Conservation (phyloP, 2,888 invertebrate species). For the Eupithecia tripunctaria region DNA sequence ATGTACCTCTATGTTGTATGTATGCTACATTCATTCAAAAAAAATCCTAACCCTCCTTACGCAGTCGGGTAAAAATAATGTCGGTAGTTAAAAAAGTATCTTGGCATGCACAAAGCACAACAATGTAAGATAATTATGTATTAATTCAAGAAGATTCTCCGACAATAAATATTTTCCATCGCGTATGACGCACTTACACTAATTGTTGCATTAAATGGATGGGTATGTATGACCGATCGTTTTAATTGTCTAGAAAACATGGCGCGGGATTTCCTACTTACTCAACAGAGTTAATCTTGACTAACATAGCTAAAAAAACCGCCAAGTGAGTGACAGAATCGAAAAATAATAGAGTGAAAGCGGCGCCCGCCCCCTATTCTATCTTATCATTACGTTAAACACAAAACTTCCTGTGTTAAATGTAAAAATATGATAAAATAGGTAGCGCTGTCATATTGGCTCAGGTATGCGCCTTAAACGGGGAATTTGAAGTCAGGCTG, state of each 20-base stretch:
- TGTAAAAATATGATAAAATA: too few relatives aligned
- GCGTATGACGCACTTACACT: neutral
- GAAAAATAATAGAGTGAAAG: neutral
- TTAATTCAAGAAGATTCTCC: neutral
- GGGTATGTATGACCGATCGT: neutral
- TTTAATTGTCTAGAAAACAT: conserved; percentile 1
- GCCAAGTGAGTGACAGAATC: neutral
- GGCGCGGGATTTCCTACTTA: neutral
- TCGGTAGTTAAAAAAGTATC: neutral
- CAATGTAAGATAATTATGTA: neutral
- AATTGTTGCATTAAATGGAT: neutral
- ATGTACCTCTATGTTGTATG: too few relatives aligned
- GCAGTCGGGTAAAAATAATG: too few relatives aligned
- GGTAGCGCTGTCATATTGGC: too few relatives aligned
- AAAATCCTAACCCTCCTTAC: too few relatives aligned
- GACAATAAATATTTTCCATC: conserved; percentile 4
- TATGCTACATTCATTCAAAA: too few relatives aligned
- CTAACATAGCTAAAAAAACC: neutral
- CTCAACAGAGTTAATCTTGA: neutral
- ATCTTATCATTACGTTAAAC: too few relatives aligned
- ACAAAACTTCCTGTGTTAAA: too few relatives aligned
- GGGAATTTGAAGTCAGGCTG: too few relatives aligned
- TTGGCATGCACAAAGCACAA: neutral
- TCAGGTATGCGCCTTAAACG: too few relatives aligned
- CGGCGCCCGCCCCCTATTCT: too few relatives aligned